Conservation (phyloP, 2,797 vertebrate species). For the Pipistrellus nathusii region DNA sequence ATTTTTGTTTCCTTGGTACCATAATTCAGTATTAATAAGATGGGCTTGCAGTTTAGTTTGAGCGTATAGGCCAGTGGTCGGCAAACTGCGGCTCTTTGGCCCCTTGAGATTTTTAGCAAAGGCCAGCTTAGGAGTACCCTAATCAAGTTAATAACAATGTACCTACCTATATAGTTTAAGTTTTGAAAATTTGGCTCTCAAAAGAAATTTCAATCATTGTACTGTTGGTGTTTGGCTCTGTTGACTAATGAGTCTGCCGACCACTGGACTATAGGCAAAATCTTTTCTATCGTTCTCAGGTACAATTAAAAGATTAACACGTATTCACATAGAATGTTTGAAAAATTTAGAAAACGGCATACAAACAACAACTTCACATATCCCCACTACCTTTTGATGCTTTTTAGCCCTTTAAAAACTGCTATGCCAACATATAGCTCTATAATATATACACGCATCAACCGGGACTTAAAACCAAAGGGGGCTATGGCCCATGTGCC, state of each 20-base stretch:
- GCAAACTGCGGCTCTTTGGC: too few species aligned
- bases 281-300: neutral
- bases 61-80: neutral
- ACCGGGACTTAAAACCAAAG: neutral
- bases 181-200: too few species aligned
- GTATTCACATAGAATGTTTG: neutral
- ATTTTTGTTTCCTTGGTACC: constrained; percentile 13
- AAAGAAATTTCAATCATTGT: too few species aligned
- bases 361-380: neutral
- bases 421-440: neutral
- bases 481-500: too few species aligned
- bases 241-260: too few species aligned
- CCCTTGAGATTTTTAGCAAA: too few species aligned
- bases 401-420: neutral
- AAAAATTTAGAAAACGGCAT: constrained; percentile 5
- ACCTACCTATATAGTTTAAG: too few species aligned
- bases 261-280: neutral
- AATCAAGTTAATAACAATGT: too few species aligned
- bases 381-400: neutral
- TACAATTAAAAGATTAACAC: neutral
- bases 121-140: too few species aligned
- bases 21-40: neutral
- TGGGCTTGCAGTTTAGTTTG: neutral
- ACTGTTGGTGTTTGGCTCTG: too few species aligned
- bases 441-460: neutral